Evolutionary conservation across 2,888 invertebrate genomes (phyloP).

Genomic region (Lomographa bimaculata): DNA sequence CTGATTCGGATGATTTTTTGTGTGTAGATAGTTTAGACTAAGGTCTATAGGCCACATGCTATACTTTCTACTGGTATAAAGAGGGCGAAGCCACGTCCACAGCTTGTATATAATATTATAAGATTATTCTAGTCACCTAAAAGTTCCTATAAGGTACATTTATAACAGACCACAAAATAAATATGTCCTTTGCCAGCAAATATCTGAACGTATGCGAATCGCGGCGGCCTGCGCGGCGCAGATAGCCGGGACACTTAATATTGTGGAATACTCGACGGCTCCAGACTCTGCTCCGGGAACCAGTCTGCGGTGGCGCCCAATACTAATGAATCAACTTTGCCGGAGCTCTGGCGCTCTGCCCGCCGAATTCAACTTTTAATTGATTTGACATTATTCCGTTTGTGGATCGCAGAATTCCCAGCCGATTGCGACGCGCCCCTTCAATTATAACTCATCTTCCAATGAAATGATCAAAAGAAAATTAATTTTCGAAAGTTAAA

Average conservation of each 20-base stretch:
- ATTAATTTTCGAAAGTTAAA: conserved; percentile 76
- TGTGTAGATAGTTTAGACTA: too few species aligned
- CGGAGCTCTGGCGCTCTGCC: conserved; percentile 61
- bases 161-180: too few species aligned
- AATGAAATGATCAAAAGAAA: conserved; percentile 77
- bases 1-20: too few species aligned
- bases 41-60: too few species aligned
- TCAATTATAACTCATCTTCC: conserved; percentile 75
- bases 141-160: conserved; percentile 25
- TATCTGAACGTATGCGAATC: conserved; percentile 48
- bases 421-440: conserved; percentile 65
- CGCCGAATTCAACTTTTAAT: conserved; percentile 77
- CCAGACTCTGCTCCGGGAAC: conserved; percentile 31
- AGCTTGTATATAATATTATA: too few species aligned
- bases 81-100: too few species aligned
- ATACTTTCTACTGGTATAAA: too few species aligned
- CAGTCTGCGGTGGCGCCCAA: conserved; percentile 49
- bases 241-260: conserved; percentile 61
- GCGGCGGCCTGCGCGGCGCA: conserved; percentile 44
- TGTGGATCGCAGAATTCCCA: conserved; percentile 68
- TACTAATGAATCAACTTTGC: conserved; percentile 74
- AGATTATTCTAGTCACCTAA: conserved; percentile 4
- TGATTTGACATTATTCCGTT: conserved; percentile 80
- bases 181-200: conserved; percentile 45
- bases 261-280: conserved; percentile 42